Conservation (phyloP, 1,140 invertebrate species). For the Babylonia areolata region DNA sequence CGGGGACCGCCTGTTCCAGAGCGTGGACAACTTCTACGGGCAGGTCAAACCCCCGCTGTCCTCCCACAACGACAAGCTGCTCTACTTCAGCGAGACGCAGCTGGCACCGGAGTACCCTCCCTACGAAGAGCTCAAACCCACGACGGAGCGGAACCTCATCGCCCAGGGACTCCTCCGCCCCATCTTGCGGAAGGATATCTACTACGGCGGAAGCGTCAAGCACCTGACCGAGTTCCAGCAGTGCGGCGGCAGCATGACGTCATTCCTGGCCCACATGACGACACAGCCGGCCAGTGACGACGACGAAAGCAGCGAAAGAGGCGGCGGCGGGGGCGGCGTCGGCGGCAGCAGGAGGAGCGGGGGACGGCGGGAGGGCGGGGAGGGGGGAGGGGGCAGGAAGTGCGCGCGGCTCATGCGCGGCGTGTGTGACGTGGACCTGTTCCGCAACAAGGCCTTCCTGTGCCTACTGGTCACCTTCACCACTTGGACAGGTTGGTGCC, state of each 20-base stretch:
- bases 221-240: constrained; percentile 80
- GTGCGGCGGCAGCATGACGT: constrained; percentile 28
- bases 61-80: neutral
- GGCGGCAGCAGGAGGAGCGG: too few relatives aligned
- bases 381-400: neutral
- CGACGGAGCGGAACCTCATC: neutral
- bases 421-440: neutral
- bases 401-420: neutral
- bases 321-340: neutral
- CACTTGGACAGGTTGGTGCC: constrained; percentile 54
- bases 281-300: constrained; percentile 11
- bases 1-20: neutral
- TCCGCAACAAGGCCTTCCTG: constrained; percentile 1
- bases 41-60: neutral
- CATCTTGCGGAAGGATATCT: constrained; percentile 95
- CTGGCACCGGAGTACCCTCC: neutral
- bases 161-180: constrained; percentile 76
- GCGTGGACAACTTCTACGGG: neutral
- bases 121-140: too few relatives aligned
- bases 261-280: constrained; percentile 39
- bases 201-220: constrained; percentile 92
- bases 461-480: constrained; percentile 24
- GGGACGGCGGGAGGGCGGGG: neutral
- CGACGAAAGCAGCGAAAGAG: neutral
- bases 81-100: constrained; percentile 27